These are phyloP conservation scores for Drosophila barbarae DNA, from an alignment of 2,888 invertebrate species.

Conservation along the genomic window DNA sequence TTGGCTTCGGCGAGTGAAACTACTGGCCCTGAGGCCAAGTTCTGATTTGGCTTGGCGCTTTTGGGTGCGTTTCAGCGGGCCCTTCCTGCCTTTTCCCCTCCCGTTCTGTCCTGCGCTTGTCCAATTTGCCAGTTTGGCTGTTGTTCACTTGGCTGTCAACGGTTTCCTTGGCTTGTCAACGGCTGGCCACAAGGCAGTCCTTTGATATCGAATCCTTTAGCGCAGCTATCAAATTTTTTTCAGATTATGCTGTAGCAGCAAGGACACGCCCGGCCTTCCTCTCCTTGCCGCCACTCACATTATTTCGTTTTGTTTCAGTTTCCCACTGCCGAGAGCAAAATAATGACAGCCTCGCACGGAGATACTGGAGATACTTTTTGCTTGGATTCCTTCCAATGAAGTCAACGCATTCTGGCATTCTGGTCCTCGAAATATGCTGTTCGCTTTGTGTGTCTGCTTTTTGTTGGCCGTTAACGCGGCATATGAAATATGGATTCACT, in stretches of 20 bases:
- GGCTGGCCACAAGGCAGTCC: constrained; percentile 63
- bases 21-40: constrained; percentile 24
- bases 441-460: constrained; percentile 48
- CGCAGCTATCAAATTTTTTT: constrained; percentile 69
- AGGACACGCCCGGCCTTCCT: constrained; percentile 42
- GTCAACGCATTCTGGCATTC: constrained; percentile 27
- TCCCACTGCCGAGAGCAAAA: constrained; percentile 43
- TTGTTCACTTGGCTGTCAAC: constrained; percentile 56
- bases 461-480: constrained; percentile 59
- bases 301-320: constrained; percentile 32
- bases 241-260: constrained; percentile 29
- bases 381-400: constrained; percentile 32
- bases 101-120: constrained; percentile 45
- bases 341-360: constrained; percentile 68
- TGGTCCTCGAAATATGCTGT: constrained; percentile 26
- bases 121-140: constrained; percentile 68
- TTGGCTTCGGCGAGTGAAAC: background rate
- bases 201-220: constrained; percentile 73
- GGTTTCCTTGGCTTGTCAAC: constrained; percentile 40
- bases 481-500: constrained; percentile 79
- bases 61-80: constrained; percentile 33
- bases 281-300: constrained; percentile 29
- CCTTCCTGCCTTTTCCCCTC: background rate
- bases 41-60: constrained; percentile 48
- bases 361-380: constrained; percentile 56